Base-by-base conservation (phyloP, 1,140 invertebrate species). In the Dreissena polymorpha region DNA sequence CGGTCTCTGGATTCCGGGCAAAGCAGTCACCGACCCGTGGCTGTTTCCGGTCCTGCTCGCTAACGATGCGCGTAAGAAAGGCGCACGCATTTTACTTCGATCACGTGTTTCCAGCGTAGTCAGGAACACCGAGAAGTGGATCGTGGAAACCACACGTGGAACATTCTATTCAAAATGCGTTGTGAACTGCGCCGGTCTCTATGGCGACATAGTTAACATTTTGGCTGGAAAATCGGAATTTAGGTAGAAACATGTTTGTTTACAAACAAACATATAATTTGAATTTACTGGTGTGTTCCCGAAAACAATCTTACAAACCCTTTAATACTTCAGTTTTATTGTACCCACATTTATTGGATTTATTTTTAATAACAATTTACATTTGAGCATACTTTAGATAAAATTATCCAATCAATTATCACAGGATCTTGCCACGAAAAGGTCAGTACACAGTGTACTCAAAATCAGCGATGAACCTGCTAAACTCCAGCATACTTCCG, bases 141-240 rank as follows among this genome's bases (percentile, higher is more conserved):
- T 51, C 3, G 23, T 85, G 39, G 16, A 74, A 10, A 86, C 88
- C 14, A 86, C 65, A 10, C 29, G 60, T 10, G 86, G 87, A n/a
- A 16, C 25, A 53, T 13, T 86, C 8, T 14, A 21, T 18, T 76
- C 73, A 21, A 65, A 23, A 71, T 73, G 82, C n/a, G 86, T 89
- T 51, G 84, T 91, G 29, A 91, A 91, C 77, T 88, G 88, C 80
- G 87, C 87, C 18, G 90, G 90, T 71, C 85, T 91, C 13, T 87
- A 89, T 86, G 90, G 90, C 6, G 90, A 91, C 83, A 74, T 80
- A 10, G 86, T 91, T 0, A 87, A 91, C n/a, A 68, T 85, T 63
- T 21, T 91, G 27, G 87, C 80, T 14, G 88, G 86, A 12, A 77
- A 84, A 51, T 55, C 84, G 0, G 67, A 85, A 12, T 91, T 91